phyloP scores from a whole-genome alignment of 2,888 invertebrate genomes.

The Sycophila texana region DNA sequence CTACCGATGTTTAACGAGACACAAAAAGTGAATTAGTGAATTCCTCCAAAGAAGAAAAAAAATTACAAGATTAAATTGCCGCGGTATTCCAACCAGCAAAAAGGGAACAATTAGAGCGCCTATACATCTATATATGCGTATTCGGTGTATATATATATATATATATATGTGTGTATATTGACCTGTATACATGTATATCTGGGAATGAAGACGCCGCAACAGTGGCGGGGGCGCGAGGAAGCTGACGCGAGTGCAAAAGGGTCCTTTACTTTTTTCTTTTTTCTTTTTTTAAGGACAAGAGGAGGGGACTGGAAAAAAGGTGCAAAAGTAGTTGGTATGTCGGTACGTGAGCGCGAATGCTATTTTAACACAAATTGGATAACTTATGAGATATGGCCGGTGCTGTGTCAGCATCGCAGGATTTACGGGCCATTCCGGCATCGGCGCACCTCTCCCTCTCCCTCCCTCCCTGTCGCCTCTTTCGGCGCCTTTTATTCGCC shows the following conservation, averaged over 20 bases:
- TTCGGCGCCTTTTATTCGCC: constrained; percentile 55
- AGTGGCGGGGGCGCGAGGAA: neutral
- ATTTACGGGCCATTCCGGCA: constrained; percentile 72
- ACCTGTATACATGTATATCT: neutral
- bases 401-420: constrained; percentile 71
- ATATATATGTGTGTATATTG: too few relatives aligned
- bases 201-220: constrained; percentile 37
- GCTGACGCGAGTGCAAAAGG: too few relatives aligned
- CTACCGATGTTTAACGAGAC: too few relatives aligned
- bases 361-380: constrained; percentile 74
- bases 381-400: constrained; percentile 73
- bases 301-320: constrained; percentile 49
- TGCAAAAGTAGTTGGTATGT: constrained; percentile 58
- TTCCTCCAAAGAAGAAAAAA: too few relatives aligned
- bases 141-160: too few relatives aligned
- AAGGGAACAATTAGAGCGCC: constrained; percentile 40
- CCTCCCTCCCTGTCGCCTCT: constrained; percentile 55
- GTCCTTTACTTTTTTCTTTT: too few relatives aligned
- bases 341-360: constrained; percentile 63
- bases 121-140: constrained; percentile 18
- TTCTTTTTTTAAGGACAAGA: neutral
- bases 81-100: neutral
- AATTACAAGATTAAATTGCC: too few relatives aligned
- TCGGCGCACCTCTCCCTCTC: constrained; percentile 59
- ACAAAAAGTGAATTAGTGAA: too few relatives aligned